Percentiles rank a stretch among this genome's conserved stretches.
These are phyloP conservation scores for Coremacera marginata DNA, from an alignment of 2,888 invertebrate genomes.

Conservation along the genomic window DNA sequence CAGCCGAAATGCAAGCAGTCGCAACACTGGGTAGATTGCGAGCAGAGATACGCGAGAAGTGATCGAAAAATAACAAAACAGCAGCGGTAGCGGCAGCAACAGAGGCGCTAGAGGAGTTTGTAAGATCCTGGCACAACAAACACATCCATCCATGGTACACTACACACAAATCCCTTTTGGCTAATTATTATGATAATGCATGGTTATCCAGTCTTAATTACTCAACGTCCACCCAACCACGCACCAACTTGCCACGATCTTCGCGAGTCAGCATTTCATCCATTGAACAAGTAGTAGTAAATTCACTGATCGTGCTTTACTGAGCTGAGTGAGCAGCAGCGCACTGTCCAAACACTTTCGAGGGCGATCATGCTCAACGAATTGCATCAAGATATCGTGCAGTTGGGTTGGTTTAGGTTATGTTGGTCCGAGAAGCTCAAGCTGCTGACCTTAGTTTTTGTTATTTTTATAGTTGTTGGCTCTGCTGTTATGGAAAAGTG, in stretches of 20 bases:
- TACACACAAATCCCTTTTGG: constrained; percentile 48
- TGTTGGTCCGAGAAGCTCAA: neutral
- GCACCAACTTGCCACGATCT: constrained; percentile 19
- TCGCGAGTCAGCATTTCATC: neutral
- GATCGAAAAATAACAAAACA: constrained; percentile 15
- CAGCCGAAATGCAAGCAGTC: neutral
- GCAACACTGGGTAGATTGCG: constrained; percentile 15
- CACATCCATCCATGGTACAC: neutral
- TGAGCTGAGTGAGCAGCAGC: neutral
- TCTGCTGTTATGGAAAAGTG: constrained; percentile 16
- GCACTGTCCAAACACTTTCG: constrained; percentile 31
- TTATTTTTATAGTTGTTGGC: neutral
- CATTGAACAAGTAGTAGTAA: neutral
- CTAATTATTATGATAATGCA: constrained; percentile 53
- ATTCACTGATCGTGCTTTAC: neutral
- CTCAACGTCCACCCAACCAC: constrained; percentile 52
- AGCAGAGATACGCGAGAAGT: constrained; percentile 12
- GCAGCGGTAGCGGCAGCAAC: neutral
- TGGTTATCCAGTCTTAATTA: constrained; percentile 54
- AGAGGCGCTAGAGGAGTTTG: constrained; percentile 1
- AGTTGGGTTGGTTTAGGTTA: constrained; percentile 14
- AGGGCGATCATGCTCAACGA: constrained; percentile 35
- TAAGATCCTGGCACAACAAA: constrained; percentile 39
- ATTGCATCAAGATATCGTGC: constrained; percentile 36
- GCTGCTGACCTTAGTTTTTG: neutral